A percentile compares a stretch with the other conserved stretches of the same genome.
These are phyloP conservation scores for Pseudomyrmex sp. DNA, from an alignment of 1,140 invertebrate species.

Conservation along the genomic window DNA sequence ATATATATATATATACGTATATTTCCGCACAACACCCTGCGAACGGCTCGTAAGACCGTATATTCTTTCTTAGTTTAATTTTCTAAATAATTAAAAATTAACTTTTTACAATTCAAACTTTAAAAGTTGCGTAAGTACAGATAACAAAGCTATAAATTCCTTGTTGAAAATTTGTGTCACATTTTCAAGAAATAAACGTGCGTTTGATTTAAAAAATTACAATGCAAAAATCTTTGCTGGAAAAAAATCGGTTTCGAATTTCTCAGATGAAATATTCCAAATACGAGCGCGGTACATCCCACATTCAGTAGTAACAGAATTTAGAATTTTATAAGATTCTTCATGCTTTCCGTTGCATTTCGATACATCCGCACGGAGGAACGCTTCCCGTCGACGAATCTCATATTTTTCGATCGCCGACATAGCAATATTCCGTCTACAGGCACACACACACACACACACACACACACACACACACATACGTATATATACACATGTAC, in stretches of 20 bases:
- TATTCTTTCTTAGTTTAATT: too few relatives aligned
- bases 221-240: too few relatives aligned
- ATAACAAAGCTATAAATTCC: neutral
- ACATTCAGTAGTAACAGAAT: conserved; percentile 16
- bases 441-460: neutral
- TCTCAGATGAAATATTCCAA: neutral
- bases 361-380: conserved; percentile 2
- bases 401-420: conserved; percentile 39
- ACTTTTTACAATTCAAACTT: too few relatives aligned
- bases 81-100: too few relatives aligned
- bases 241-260: neutral
- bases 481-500: too few relatives aligned
- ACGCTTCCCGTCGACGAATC: conserved; percentile 15
- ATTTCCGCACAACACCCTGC: too few relatives aligned
- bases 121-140: too few relatives aligned
- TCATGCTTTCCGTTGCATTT: conserved; percentile 2
- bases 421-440: conserved; percentile 13
- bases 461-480: neutral
- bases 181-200: neutral
- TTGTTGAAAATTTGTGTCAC: neutral
- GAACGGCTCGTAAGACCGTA: too few relatives aligned
- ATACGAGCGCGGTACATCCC: neutral
- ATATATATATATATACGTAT: too few relatives aligned
- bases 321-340: conserved; percentile 13
- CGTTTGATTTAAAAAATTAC: neutral